Evolutionary conservation across 2,888 invertebrate species (phyloP).

Genomic region (Pimpla rufipes): DNA sequence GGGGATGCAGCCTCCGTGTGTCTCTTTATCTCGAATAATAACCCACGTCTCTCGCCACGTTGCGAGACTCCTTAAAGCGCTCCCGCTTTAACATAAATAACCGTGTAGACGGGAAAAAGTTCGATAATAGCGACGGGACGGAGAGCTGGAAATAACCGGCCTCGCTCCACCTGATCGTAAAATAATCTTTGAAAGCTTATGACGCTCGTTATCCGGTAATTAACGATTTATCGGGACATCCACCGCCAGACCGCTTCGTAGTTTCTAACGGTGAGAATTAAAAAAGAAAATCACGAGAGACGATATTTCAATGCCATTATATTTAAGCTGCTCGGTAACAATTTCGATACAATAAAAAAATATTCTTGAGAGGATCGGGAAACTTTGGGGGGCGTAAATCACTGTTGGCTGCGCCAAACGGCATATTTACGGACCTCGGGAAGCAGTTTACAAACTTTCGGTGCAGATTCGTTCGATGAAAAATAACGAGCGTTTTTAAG

Average conservation of each 20-base stretch:
- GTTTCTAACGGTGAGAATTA: neutral
- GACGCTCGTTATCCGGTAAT: slow-evolving; percentile 34
- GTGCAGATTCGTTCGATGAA: too few species aligned
- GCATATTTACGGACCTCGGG: too few species aligned
- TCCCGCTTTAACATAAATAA: slow-evolving; percentile 56
- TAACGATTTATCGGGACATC: slow-evolving; percentile 29
- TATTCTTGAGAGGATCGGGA: too few species aligned
- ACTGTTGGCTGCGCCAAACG: too few species aligned
- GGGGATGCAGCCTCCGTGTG: slow-evolving; percentile 28
- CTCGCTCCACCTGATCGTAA: slow-evolving; percentile 49
- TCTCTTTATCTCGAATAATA: slow-evolving; percentile 49
- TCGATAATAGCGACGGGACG: slow-evolving; percentile 57
- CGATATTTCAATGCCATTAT: too few species aligned
- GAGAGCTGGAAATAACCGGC: slow-evolving; percentile 58
- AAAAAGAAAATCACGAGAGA: neutral
- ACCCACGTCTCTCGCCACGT: slow-evolving; percentile 2
- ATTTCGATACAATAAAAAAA: too few species aligned
- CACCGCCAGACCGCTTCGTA: neutral
- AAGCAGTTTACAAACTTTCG: too few species aligned
- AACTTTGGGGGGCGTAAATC: too few species aligned
- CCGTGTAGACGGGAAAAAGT: slow-evolving; percentile 20
- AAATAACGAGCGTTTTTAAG: too few species aligned
- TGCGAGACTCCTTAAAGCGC: slow-evolving; percentile 36
- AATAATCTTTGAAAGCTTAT: slow-evolving; percentile 45
- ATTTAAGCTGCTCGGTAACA: too few species aligned